Evolutionary conservation across 2,888 invertebrate genomes (phyloP).

Genomic region (Oscheius sp.): DNA sequence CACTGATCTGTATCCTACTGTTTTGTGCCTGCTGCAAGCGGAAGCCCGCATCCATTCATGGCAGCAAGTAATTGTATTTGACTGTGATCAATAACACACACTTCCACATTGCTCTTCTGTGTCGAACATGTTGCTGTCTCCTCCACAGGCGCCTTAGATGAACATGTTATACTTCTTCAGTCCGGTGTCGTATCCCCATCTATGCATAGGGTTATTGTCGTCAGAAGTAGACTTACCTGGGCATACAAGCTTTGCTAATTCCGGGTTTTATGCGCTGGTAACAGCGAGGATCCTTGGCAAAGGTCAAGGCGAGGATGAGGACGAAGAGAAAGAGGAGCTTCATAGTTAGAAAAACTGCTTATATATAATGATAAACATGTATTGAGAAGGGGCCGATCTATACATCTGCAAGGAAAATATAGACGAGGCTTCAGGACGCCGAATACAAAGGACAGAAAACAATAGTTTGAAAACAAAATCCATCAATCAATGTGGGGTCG

Average conservation of each 20-base stretch:
- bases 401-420: no score
- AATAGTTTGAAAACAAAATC: background rate
- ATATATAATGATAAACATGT: no score
- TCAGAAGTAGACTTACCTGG: no score
- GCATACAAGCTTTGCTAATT: no score
- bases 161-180: background rate
- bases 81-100: background rate
- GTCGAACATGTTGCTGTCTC: background rate
- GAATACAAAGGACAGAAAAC: no score
- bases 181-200: conserved; percentile 5
- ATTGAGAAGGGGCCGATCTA: no score
- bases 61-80: background rate
- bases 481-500: background rate
- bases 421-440: no score
- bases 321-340: no score
- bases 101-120: background rate
- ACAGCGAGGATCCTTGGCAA: no score
- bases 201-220: background rate
- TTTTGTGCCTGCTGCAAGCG: conserved; percentile 22
- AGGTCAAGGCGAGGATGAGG: no score
- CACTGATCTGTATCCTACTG: conserved; percentile 14
- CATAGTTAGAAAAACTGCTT: no score
- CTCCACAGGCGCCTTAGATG: background rate
- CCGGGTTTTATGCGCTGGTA: no score
- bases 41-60: background rate